A percentile compares a stretch with the other conserved stretches of the same genome.
Evolutionary conservation across 2,113 vertebrate species (phyloP).

Genomic region (Pygoscelis adeliae): DNA sequence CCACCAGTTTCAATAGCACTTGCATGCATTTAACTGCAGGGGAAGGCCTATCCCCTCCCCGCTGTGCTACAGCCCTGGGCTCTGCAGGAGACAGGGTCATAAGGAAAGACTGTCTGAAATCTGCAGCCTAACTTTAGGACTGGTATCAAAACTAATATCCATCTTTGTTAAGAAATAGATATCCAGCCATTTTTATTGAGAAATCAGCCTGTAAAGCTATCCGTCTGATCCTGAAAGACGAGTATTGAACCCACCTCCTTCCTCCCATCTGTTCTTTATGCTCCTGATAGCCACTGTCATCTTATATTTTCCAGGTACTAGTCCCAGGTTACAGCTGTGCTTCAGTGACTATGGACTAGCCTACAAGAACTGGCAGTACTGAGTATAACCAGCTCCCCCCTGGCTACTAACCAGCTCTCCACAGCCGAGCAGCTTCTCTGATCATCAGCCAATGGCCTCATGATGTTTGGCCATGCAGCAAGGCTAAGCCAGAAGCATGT

Average conservation of each 20-base stretch:
- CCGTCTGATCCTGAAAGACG: fast-evolving
- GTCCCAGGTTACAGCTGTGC: background rate
- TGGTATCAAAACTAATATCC: background rate
- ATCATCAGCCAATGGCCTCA: background rate
- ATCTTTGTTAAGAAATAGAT: background rate
- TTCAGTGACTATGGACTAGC: background rate
- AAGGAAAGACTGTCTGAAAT: background rate
- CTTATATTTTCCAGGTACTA: background rate
- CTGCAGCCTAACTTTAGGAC: background rate
- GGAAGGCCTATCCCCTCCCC: background rate
- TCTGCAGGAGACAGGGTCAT: background rate
- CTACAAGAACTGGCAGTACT: background rate
- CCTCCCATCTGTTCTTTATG: background rate
- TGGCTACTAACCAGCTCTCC: background rate
- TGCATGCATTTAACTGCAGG: background rate
- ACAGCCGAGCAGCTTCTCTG: background rate
- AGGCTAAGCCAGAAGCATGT: background rate
- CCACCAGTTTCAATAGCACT: background rate
- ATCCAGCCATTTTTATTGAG: background rate
- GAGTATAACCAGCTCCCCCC: background rate
- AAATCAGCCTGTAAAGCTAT: background rate
- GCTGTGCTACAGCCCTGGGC: background rate
- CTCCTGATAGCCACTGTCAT: background rate
- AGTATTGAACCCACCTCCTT: background rate
- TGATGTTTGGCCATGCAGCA: background rate